A percentile compares a stretch with the other conserved stretches of the same genome.
Evolutionary conservation across 2,113 vertebrate genomes (phyloP).

Genomic region (Chlorodrepanis virens): DNA sequence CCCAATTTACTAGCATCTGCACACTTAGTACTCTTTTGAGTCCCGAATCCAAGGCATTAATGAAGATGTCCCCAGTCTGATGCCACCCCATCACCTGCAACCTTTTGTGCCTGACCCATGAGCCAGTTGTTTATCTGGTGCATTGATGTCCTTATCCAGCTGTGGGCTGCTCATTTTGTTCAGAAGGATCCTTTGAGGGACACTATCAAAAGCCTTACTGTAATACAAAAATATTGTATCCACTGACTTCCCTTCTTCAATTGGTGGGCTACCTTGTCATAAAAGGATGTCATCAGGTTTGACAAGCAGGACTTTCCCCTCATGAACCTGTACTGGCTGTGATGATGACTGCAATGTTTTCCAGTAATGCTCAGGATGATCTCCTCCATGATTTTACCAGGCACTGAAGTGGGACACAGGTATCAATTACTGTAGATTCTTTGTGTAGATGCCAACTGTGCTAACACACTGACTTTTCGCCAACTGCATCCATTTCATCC

Average conservation of each 20-base stretch:
- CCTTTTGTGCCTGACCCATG: fast-evolving
- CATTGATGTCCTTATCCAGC: neutral
- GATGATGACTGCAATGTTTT: neutral
- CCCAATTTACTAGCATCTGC: neutral
- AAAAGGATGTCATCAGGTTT: no score
- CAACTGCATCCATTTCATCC: neutral
- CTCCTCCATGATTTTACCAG: neutral
- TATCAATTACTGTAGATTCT: neutral
- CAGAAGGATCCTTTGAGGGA: neutral
- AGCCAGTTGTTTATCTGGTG: neutral
- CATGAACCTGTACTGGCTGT: neutral
- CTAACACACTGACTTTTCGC: neutral
- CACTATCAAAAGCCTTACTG: neutral
- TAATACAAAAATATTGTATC: neutral
- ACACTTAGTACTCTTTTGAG: neutral
- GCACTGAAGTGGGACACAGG: neutral
- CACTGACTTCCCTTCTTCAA: neutral
- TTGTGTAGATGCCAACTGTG: neutral
- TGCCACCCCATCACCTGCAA: neutral
- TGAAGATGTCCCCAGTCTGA: neutral
- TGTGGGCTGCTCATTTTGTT: neutral
- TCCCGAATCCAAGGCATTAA: neutral
- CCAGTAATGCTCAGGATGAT: neutral
- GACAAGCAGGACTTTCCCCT: neutral
- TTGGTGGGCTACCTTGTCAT: no score